Evolutionary conservation across 2,888 invertebrate species (phyloP).

Genomic region (Abrostola tripartita): DNA sequence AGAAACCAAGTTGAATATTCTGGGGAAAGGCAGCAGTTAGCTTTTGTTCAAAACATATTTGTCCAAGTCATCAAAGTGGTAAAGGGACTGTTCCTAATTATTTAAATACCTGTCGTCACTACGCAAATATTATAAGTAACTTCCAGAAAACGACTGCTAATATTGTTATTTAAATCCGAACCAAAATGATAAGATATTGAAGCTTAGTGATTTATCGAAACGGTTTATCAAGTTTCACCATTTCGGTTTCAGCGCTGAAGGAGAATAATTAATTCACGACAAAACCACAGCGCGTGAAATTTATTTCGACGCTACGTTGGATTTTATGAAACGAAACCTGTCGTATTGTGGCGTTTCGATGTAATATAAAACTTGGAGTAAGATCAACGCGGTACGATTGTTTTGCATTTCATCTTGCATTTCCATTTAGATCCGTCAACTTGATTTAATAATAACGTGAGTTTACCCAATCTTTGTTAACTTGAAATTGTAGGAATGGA

Average conservation of each 20-base stretch:
- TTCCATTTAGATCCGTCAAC: background rate
- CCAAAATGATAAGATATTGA: constrained; percentile 8
- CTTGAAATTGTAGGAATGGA: too few species aligned
- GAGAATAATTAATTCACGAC: constrained; percentile 59
- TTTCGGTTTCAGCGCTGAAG: constrained; percentile 26
- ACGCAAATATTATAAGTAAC: too few species aligned
- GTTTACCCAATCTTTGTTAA: too few species aligned
- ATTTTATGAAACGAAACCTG: constrained; percentile 38
- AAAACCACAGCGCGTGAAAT: constrained; percentile 58
- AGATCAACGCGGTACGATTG: constrained; percentile 6
- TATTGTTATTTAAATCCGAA: constrained; percentile 1
- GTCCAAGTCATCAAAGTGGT: too few species aligned
- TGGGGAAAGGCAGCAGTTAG: too few species aligned
- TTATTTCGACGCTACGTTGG: constrained; percentile 46
- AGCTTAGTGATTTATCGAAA: constrained; percentile 32
- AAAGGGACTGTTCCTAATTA: too few species aligned
- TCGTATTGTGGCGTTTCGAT: constrained; percentile 27
- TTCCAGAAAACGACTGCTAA: background rate
- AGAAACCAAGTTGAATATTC: too few species aligned
- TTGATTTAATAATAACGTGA: too few species aligned
- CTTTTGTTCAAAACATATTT: too few species aligned
- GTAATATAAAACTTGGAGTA: constrained; percentile 26
- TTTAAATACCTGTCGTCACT: too few species aligned
- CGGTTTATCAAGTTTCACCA: constrained; percentile 47
- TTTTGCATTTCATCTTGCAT: constrained; percentile 7